phyloP scores from a whole-genome alignment of 2,113 vertebrate genomes.

The Neogale vison region DNA sequence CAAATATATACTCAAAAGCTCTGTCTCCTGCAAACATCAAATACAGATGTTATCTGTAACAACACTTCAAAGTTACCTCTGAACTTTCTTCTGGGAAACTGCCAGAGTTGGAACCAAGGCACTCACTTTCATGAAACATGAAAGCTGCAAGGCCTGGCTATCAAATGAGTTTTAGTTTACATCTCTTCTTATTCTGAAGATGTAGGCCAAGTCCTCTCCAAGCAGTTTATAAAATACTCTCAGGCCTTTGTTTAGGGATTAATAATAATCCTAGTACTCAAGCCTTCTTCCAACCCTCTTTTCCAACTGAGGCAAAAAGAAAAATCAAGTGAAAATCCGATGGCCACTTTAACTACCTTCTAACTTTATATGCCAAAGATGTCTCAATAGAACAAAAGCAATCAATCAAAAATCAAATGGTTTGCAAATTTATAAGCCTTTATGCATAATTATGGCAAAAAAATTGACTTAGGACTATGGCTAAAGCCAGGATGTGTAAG shows the following conservation, averaged over 20 bases:
- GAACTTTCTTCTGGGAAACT: background rate
- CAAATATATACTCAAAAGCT: background rate
- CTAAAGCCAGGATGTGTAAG: background rate
- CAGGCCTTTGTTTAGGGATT: background rate
- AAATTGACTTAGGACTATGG: no score
- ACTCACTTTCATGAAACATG: background rate
- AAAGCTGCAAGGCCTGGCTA: background rate
- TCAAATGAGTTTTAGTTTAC: background rate
- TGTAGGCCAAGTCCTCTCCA: background rate
- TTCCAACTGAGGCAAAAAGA: background rate
- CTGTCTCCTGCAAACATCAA: background rate
- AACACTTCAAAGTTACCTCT: background rate
- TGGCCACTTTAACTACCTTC: background rate
- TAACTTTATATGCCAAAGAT: background rate
- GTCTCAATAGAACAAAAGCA: background rate
- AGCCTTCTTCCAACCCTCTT: background rate
- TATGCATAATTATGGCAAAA: background rate
- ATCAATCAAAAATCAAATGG: background rate
- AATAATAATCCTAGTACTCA: background rate
- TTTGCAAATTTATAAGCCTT: background rate
- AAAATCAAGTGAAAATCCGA: background rate
- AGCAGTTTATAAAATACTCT: background rate
- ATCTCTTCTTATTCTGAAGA: background rate
- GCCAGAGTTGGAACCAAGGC: background rate
- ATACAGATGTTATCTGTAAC: background rate